Conservation (phyloP, 2,888 invertebrate genomes). For the Invenusta paracnida region DNA sequence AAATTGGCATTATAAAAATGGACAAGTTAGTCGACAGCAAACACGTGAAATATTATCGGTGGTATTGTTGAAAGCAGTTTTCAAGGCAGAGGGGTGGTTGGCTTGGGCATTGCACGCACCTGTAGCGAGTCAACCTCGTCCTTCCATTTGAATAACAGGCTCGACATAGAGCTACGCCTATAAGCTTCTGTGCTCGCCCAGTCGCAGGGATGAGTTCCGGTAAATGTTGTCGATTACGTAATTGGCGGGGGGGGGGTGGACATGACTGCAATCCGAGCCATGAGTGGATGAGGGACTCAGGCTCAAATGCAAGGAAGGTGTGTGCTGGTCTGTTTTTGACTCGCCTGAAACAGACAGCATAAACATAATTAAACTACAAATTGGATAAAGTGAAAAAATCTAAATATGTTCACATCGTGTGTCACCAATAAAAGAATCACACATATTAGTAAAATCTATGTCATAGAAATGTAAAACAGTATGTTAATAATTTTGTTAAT, state of each 20-base stretch:
- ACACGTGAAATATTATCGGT: too few relatives aligned
- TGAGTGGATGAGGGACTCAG: background rate
- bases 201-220: background rate
- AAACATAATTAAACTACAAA: too few relatives aligned
- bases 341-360: too few relatives aligned
- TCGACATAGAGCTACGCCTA: background rate
- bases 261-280: background rate
- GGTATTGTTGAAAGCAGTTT: background rate
- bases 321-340: background rate
- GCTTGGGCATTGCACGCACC: background rate
- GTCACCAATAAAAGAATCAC: too few relatives aligned
- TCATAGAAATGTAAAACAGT: too few relatives aligned
- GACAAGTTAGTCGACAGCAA: too few relatives aligned
- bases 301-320: background rate
- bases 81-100: background rate
- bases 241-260: too few relatives aligned
- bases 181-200: background rate
- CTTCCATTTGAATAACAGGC: background rate
- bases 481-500: too few relatives aligned
- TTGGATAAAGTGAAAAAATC: too few relatives aligned
- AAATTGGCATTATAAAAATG: too few relatives aligned
- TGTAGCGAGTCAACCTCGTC: background rate
- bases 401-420: too few relatives aligned
- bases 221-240: background rate
- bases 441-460: too few relatives aligned